Percentiles rank a stretch among this genome's conserved stretches.
Conservation (phyloP, 2,888 invertebrate species). For the Diaprepes abbreviatus region DNA sequence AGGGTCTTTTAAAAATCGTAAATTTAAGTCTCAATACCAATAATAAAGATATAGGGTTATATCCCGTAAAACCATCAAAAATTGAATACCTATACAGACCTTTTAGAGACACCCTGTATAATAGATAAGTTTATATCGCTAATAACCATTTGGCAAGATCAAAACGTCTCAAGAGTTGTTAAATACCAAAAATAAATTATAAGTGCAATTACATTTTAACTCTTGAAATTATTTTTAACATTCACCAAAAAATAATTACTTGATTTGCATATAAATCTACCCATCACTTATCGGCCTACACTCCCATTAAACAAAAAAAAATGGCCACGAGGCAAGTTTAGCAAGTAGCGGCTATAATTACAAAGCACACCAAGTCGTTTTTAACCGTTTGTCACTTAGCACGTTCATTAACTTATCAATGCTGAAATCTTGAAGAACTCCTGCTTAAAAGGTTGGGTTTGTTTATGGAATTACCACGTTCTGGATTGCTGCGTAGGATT, state of each 20-base stretch:
- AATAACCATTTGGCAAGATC: too few species aligned
- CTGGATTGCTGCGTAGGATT: background rate
- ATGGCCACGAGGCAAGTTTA: slow-evolving; percentile 9
- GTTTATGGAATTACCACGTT: background rate
- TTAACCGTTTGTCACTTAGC: slow-evolving; percentile 31
- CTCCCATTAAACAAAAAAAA: background rate
- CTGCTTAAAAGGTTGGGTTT: slow-evolving; percentile 4
- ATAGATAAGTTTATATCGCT: too few species aligned
- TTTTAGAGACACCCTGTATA: too few species aligned
- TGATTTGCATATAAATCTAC: slow-evolving; percentile 17
- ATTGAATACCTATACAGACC: too few species aligned
- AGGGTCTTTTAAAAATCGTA: too few species aligned
- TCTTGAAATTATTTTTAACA: too few species aligned
- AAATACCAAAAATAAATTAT: too few species aligned
- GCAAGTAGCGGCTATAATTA: slow-evolving; percentile 10
- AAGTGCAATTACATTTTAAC: too few species aligned
- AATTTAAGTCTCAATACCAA: too few species aligned
- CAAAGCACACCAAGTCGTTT: slow-evolving; percentile 13
- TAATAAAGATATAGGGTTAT: too few species aligned
- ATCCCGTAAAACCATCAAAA: too few species aligned
- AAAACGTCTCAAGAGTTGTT: too few species aligned
- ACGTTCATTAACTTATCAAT: slow-evolving; percentile 29
- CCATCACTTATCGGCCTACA: slow-evolving; percentile 6
- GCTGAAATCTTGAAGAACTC: slow-evolving; percentile 12
- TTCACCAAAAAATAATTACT: background rate